Conservation (phyloP, 1,140 invertebrate genomes). For the Pseudomyrmex pallidus region DNA sequence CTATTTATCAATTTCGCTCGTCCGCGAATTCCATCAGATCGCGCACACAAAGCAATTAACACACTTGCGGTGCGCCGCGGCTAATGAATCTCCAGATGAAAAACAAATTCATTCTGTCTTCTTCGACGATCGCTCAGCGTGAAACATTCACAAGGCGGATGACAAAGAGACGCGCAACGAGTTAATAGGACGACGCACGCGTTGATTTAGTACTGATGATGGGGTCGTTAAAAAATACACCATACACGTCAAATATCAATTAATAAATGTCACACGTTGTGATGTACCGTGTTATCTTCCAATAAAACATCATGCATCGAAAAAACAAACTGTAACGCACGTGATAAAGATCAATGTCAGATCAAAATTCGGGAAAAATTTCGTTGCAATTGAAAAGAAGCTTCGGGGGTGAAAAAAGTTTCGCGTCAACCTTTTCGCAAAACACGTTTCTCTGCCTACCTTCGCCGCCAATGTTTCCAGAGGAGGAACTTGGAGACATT, state of each 20-base stretch:
- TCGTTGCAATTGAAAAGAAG: no score
- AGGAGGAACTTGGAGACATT: slow-evolving; percentile 80
- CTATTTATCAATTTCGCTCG: neutral
- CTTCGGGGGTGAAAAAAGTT: no score
- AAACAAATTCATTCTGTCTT: neutral
- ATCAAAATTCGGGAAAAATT: neutral
- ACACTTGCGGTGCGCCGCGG: neutral
- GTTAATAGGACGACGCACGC: neutral
- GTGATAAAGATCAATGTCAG: neutral
- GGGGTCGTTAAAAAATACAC: neutral
- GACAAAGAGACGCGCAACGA: neutral
- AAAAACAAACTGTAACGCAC: neutral
- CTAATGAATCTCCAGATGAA: slow-evolving; percentile 22
- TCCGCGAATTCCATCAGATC: neutral
- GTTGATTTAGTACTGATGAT: neutral
- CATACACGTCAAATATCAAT: neutral
- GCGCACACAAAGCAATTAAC: neutral
- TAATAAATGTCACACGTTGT: neutral
- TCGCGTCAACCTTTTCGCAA: slow-evolving; percentile 5
- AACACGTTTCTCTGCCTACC: slow-evolving; percentile 71
- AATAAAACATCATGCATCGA: slow-evolving; percentile 17
- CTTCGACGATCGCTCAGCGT: neutral
- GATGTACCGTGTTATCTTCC: neutral
- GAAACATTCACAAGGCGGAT: neutral
- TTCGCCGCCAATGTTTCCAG: slow-evolving; percentile 84